A percentile compares a stretch with the other conserved stretches of the same genome.
Conservation (phyloP, 2,888 invertebrate species). For the Molorchus minor region DNA sequence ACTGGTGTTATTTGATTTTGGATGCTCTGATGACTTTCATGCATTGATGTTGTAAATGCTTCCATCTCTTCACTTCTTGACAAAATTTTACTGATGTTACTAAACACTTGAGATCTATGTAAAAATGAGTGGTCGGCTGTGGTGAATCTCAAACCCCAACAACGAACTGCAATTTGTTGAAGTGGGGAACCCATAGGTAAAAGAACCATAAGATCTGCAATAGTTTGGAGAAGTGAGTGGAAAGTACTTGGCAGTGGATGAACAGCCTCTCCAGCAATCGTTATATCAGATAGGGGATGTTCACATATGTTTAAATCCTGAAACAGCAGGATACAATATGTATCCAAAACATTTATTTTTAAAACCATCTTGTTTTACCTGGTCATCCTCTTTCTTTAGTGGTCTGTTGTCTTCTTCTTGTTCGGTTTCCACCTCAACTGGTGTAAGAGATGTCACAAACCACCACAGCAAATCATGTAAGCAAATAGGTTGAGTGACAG, state of each 20-base stretch:
- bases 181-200: slow-evolving; percentile 87
- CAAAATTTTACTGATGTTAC: slow-evolving; percentile 94
- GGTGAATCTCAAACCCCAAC: slow-evolving; percentile 91
- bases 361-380: slow-evolving; percentile 44
- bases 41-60: slow-evolving; percentile 62
- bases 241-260: slow-evolving; percentile 72
- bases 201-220: slow-evolving; percentile 90
- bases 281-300: slow-evolving; percentile 82
- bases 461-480: slow-evolving; percentile 97
- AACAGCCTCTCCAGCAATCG: slow-evolving; percentile 76
- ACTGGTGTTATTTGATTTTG: slow-evolving; percentile 62
- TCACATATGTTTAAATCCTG: slow-evolving; percentile 73
- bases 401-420: slow-evolving; percentile 67
- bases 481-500: slow-evolving; percentile 89
- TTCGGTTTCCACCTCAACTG: slow-evolving; percentile 64
- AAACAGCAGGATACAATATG: slow-evolving; percentile 18
- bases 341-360: slow-evolving; percentile 26
- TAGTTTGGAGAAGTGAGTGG: slow-evolving; percentile 88
- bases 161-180: slow-evolving; percentile 91
- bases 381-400: slow-evolving; percentile 59
- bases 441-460: slow-evolving; percentile 87
- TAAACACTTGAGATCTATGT: slow-evolving; percentile 83
- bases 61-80: slow-evolving; percentile 90
- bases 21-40: slow-evolving; percentile 54
- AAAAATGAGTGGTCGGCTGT: slow-evolving; percentile 91